Conservation (phyloP, 2,797 vertebrate genomes). For the Arremon brunneinucha region DNA sequence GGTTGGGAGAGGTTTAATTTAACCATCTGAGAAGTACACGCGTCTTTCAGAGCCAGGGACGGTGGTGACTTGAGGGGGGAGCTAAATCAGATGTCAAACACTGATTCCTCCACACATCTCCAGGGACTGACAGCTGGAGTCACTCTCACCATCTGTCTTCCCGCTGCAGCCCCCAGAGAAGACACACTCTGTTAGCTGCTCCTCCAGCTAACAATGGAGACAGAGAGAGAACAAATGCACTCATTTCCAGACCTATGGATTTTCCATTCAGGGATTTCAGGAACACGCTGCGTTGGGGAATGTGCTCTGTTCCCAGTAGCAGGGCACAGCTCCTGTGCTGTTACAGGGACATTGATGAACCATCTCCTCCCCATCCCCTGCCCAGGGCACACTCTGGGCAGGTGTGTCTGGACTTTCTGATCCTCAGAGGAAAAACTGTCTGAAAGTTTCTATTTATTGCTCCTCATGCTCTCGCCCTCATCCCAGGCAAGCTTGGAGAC, state of each 20-base stretch:
- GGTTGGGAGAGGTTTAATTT: neutral
- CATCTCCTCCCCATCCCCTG: fast-evolving
- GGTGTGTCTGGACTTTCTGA: neutral
- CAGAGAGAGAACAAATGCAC: neutral
- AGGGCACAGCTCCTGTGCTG: neutral
- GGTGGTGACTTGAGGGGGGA: neutral
- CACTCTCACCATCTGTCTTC: constrained; percentile 34
- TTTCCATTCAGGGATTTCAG: neutral
- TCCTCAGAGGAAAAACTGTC: fast-evolving
- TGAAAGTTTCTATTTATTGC: neutral
- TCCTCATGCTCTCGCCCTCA: fast-evolving
- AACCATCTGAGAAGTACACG: neutral
- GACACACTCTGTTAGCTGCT: neutral
- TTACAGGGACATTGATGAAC: neutral
- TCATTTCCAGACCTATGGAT: neutral
- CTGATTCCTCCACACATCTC: neutral
- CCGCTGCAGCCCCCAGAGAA: neutral
- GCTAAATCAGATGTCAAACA: constrained; percentile 34
- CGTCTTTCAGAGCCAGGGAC: neutral
- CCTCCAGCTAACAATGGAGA: neutral
- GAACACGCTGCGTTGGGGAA: fast-evolving
- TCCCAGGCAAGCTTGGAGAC: neutral
- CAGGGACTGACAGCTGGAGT: constrained; percentile 5
- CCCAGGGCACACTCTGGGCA: neutral
- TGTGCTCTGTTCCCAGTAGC: neutral